Base-by-base conservation (phyloP, 2,797 vertebrate species). In the Rhinoraja longicauda region DNA sequence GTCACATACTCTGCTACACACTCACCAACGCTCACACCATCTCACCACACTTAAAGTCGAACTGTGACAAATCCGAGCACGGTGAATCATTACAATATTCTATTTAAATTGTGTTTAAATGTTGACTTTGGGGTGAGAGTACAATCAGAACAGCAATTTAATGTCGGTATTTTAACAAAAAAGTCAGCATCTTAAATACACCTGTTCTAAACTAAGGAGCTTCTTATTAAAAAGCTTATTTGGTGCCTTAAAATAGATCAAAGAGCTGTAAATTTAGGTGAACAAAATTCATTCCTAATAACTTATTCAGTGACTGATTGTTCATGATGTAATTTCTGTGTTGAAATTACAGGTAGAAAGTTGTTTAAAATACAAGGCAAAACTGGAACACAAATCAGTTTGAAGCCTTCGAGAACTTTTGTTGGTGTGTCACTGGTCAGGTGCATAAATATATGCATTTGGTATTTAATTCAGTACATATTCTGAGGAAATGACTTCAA, bases 81-180 rank as follows among this genome's bases (percentile, higher is more conserved):
- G 62, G 64, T 39, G 4, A 72, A 39, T n/a, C 29, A 78, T 72
- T 92, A 75, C 26, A 75, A 57, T 17, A 53, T 92, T 45, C 70
- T n/a, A 75, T 92, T 92, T 92, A 72, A 53, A 75, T 75, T 36
- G 26, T 57, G 24, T 92, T 92, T 75, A 75, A 73, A 92, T 88
- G 62, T 88, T 88, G 84, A 72, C 39, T 26, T 67, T 91, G 70
- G 57, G 39, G 70, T 53, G 15, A 75, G 10, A 53, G 67, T 92
- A 92, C 67, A 90, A 90, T 90, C 64, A 72, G n/a, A 91, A 91
- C 53, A 7, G 32, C 21, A 92, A 92, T 92, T 92, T 72, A 91
- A 70, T 73, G 88, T 72, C 32, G 21, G 67, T 24, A 92, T 92
- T 75, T 91, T 91, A 17, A 10, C 7, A 91, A 90, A 91, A 73